These are phyloP conservation scores for Ceuthmochares aereus DNA, from an alignment of 2,113 vertebrate species.

Conservation along the genomic window DNA sequence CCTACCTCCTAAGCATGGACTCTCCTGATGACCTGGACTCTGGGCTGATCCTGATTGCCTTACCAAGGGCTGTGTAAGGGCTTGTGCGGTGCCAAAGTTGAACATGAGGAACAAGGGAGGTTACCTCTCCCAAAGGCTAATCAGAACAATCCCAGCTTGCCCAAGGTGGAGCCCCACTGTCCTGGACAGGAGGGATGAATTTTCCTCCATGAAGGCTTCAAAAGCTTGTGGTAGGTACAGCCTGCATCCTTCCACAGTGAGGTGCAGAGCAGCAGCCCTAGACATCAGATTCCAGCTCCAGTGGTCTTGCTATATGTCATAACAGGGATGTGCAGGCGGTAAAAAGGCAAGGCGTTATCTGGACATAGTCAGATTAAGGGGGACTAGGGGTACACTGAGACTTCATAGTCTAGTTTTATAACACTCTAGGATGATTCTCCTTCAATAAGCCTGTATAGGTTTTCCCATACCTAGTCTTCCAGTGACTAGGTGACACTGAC, in stretches of 20 bases:
- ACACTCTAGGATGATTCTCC: not conserved
- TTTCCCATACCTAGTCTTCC: not conserved
- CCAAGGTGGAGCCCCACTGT: not conserved
- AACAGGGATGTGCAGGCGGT: not conserved
- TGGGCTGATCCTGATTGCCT: not conserved
- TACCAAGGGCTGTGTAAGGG: not conserved
- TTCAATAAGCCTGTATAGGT: not conserved
- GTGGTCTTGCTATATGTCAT: not conserved
- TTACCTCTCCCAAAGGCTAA: not conserved
- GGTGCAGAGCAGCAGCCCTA: not conserved
- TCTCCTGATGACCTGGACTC: not conserved
- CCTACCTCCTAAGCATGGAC: not conserved
- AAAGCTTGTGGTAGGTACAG: not conserved
- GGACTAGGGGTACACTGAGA: not conserved
- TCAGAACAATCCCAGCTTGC: not conserved
- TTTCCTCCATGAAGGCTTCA: not conserved
- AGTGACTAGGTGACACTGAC: not conserved
- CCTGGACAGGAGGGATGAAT: not conserved
- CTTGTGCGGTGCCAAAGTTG: not conserved
- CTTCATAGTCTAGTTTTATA: not conserved
- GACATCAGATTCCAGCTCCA: not conserved
- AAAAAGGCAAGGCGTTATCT: not conserved
- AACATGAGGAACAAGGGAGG: not conserved
- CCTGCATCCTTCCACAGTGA: not conserved
- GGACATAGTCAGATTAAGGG: not conserved